Evolutionary conservation across 1,140 invertebrate genomes (phyloP).

Genomic region (Caenorhabditis remanei): DNA sequence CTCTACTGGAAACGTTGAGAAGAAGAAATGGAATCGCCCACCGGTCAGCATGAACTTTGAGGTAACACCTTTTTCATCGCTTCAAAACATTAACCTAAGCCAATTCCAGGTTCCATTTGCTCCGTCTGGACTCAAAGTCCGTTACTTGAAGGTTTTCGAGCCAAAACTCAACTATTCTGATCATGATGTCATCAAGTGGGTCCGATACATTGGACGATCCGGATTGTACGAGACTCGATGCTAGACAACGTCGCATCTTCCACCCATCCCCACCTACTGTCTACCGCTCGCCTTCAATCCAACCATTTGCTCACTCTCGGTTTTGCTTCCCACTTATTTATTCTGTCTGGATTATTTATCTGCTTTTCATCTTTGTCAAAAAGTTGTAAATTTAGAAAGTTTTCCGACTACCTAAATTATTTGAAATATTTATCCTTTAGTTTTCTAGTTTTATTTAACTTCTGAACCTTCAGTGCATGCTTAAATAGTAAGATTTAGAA

Average conservation of each 20-base stretch:
- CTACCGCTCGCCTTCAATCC: neutral
- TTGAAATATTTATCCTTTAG: neutral
- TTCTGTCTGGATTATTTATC: neutral
- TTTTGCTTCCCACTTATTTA: neutral
- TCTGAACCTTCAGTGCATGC: neutral
- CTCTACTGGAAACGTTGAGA: conserved; percentile 90
- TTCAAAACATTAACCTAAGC: neutral
- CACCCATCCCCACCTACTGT: neutral
- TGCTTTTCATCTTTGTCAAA: neutral
- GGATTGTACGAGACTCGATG: conserved; percentile 99
- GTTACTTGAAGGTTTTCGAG: conserved; percentile 99
- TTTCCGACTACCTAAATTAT: neutral
- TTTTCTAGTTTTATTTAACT: neutral
- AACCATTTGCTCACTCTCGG: conserved; percentile 45
- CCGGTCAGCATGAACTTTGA: conserved; percentile 99
- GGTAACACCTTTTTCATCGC: conserved; percentile 80
- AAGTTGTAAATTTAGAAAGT: neutral
- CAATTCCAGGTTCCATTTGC: conserved; percentile 85
- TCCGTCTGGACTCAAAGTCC: conserved; percentile 97
- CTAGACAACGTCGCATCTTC: conserved; percentile 78
- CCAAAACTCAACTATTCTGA: conserved; percentile 99
- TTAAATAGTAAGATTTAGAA: neutral
- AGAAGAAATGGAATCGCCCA: conserved; percentile 99
- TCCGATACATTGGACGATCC: conserved; percentile 97
- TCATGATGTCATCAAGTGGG: conserved; percentile 99